phyloP scores from a whole-genome alignment of 2,888 invertebrate species.

The Conistra vaccinii region DNA sequence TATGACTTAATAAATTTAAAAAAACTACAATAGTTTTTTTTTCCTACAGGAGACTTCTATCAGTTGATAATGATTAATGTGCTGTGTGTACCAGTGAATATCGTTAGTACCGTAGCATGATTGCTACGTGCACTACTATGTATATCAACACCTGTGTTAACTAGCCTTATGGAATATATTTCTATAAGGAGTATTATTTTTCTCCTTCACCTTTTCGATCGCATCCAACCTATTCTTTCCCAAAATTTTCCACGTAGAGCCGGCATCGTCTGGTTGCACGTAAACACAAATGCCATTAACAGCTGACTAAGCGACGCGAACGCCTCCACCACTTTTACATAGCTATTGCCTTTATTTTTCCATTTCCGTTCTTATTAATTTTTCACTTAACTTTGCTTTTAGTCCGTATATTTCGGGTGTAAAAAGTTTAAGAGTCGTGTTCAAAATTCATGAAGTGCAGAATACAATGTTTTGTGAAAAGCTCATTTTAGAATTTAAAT shows the following conservation, averaged over 20 bases:
- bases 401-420: constrained; percentile 30
- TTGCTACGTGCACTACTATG: neutral
- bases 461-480: constrained; percentile 34
- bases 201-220: constrained; percentile 11
- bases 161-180: neutral
- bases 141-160: neutral
- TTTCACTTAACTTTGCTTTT: constrained; percentile 55
- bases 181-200: neutral
- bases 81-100: neutral
- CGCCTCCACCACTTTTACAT: constrained; percentile 67
- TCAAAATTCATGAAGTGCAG: constrained; percentile 32
- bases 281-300: constrained; percentile 81
- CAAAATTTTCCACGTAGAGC: constrained; percentile 58
- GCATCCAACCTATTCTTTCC: constrained; percentile 64
- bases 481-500: constrained; percentile 16
- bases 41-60: neutral
- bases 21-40: no score
- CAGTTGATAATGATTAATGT: neutral
- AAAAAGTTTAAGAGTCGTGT: constrained; percentile 23
- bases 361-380: constrained; percentile 67
- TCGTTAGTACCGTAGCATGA: neutral
- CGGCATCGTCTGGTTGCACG: constrained; percentile 70
- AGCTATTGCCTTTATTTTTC: constrained; percentile 64
- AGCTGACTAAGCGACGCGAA: constrained; percentile 75
- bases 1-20: no score